Percentiles rank a stretch among this genome's conserved stretches.
These are phyloP conservation scores for Podarcis siculus DNA, from an alignment of 2,797 vertebrate species.

Conservation along the genomic window DNA sequence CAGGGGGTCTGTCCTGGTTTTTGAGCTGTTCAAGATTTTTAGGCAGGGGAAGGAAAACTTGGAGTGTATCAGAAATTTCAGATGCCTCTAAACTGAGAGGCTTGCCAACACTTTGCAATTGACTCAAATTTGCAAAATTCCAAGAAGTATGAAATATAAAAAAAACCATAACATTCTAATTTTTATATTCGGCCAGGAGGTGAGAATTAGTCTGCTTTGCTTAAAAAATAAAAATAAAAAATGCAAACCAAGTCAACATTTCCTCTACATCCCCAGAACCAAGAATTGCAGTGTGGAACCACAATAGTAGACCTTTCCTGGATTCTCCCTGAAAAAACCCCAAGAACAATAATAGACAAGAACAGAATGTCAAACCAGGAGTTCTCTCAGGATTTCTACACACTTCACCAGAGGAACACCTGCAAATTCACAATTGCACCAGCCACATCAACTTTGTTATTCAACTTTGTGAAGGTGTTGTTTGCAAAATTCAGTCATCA, in stretches of 20 bases:
- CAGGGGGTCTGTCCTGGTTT: slow-evolving; percentile 17
- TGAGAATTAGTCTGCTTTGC: too few relatives aligned
- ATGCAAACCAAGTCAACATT: too few relatives aligned
- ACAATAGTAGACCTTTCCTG: neutral
- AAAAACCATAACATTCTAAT: too few relatives aligned
- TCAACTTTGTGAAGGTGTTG: neutral
- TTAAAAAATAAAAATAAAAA: too few relatives aligned
- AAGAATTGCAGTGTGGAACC: too few relatives aligned
- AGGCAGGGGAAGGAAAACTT: neutral
- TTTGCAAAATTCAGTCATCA: neutral
- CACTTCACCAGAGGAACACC: neutral
- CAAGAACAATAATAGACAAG: neutral
- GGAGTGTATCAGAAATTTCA: neutral
- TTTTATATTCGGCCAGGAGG: too few relatives aligned
- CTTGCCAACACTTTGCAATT: neutral
- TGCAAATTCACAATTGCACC: neutral
- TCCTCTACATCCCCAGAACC: too few relatives aligned
- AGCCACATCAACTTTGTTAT: neutral
- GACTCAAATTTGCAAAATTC: neutral
- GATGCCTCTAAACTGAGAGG: neutral
- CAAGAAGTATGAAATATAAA: too few relatives aligned
- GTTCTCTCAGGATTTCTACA: neutral
- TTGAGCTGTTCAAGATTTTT: neutral
- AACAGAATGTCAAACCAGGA: neutral
- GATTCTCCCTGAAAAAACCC: neutral